These are phyloP conservation scores for Ceratina australensis DNA, from an alignment of 1,140 invertebrate species.

Conservation along the genomic window DNA sequence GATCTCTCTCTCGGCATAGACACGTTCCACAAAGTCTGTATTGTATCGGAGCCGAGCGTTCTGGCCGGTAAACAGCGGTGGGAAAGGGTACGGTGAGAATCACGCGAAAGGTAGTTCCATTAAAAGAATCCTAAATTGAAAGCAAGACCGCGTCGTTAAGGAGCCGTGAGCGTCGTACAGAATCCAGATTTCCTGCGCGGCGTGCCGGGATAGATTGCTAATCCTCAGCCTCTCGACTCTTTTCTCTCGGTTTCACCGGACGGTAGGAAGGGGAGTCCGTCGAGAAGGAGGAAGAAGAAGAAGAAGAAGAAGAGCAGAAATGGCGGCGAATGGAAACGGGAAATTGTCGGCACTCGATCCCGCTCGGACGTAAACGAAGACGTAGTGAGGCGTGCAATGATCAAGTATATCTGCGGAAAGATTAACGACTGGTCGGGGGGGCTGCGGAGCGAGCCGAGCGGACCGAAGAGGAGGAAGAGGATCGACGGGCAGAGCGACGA, in stretches of 20 bases:
- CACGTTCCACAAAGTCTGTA: no score
- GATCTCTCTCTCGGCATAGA: no score
- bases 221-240: neutral
- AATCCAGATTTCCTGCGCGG: conserved; percentile 29
- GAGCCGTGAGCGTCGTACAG: neutral
- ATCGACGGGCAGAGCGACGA: conserved; percentile 48
- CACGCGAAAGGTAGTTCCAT: neutral
- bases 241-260: neutral
- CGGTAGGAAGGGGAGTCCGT: neutral
- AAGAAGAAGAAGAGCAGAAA: conserved; percentile 47
- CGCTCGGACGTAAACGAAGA: conserved; percentile 62
- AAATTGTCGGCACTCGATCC: conserved; percentile 62
- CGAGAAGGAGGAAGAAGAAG: neutral
- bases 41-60: neutral
- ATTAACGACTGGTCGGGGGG: conserved; percentile 59
- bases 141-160: conserved; percentile 22
- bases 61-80: neutral
- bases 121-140: conserved; percentile 42
- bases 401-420: conserved; percentile 63
- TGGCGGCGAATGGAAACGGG: conserved; percentile 51
- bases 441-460: conserved; percentile 32
- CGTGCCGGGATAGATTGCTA: conserved; percentile 21
- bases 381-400: conserved; percentile 64
- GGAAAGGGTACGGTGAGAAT: no score
- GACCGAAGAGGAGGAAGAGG: conserved; percentile 24